Conservation (phyloP, 2,888 invertebrate genomes). For the Amphipyra berbera region DNA sequence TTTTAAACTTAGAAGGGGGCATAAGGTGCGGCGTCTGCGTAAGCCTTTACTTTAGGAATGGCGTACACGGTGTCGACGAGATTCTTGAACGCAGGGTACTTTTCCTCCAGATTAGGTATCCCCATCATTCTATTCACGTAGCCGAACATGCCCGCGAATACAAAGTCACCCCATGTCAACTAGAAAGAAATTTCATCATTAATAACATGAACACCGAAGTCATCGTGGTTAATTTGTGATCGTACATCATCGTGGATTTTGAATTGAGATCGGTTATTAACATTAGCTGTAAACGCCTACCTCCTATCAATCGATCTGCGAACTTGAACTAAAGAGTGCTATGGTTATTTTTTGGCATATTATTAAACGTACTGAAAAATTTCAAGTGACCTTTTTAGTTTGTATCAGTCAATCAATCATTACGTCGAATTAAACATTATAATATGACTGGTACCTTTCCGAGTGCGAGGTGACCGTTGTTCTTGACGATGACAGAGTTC, state of each 20-base stretch:
- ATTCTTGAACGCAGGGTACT: slow-evolving; percentile 76
- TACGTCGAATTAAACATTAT: not conserved
- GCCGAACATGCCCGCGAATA: slow-evolving; percentile 63
- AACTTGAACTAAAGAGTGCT: no score
- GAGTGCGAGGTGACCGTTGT: slow-evolving; percentile 64
- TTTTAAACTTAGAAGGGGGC: slow-evolving; percentile 42
- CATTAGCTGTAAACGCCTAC: no score
- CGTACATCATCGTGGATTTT: no score
- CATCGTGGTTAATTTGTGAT: no score
- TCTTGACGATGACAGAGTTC: slow-evolving; percentile 59
- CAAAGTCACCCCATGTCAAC: slow-evolving; percentile 71
- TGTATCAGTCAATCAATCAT: no score
- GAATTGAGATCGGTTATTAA: no score
- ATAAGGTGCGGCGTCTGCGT: slow-evolving; percentile 65
- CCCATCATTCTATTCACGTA: slow-evolving; percentile 60
- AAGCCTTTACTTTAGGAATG: slow-evolving; percentile 76
- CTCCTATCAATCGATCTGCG: no score
- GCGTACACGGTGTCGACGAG: slow-evolving; percentile 69
- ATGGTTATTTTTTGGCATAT: no score
- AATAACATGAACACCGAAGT: not conserved
- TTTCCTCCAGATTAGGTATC: slow-evolving; percentile 69
- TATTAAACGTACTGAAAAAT: no score
- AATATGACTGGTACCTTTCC: slow-evolving; percentile 60
- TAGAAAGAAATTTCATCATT: slow-evolving; percentile 47
- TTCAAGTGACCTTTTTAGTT: no score